phyloP scores from a whole-genome alignment of 2,797 vertebrate genomes.

The Paguma larvata region DNA sequence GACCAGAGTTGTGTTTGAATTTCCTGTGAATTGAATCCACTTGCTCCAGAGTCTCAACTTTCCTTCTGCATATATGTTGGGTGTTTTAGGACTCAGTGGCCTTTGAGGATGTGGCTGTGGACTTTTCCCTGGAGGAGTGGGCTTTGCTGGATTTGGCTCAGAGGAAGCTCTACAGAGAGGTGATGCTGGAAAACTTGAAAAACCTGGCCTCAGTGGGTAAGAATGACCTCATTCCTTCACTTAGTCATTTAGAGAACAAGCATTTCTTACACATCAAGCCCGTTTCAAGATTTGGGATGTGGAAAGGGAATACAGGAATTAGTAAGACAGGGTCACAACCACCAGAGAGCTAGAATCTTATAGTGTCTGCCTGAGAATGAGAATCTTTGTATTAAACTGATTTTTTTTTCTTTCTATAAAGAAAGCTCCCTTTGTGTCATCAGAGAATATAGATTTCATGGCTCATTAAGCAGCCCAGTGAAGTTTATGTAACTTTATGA shows the following conservation, averaged over 20 bases:
- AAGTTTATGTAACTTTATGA: background rate
- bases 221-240: background rate
- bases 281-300: background rate
- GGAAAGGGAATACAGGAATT: background rate
- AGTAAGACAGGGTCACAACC: background rate
- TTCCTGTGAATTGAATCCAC: background rate
- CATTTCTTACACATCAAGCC: background rate
- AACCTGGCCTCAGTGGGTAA: constrained; percentile 65
- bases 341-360: background rate
- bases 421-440: background rate
- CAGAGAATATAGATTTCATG: background rate
- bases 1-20: background rate
- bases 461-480: background rate
- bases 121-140: constrained; percentile 63
- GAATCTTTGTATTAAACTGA: background rate
- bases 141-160: constrained; percentile 61
- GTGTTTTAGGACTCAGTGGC: background rate
- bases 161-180: constrained; percentile 64
- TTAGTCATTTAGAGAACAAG: background rate
- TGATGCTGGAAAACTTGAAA: constrained; percentile 62
- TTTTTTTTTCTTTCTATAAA: background rate
- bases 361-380: background rate
- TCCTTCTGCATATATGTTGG: background rate
- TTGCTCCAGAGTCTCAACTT: background rate
- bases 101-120: constrained; percentile 66